Evolutionary conservation across 2,797 vertebrate genomes (phyloP).

Genomic region (Bovichtus diacanthus): DNA sequence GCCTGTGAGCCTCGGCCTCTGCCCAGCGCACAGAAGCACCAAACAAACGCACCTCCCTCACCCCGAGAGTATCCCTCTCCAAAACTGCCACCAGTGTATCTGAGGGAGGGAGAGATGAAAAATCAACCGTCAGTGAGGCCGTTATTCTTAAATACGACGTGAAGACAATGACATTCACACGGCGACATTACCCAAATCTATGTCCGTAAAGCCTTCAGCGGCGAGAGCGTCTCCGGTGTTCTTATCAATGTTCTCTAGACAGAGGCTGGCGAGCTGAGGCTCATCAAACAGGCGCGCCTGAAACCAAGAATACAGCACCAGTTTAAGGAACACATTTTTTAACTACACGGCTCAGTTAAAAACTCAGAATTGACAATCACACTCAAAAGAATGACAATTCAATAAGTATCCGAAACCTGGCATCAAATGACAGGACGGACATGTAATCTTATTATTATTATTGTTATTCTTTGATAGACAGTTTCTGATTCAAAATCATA

Average conservation of each 20-base stretch:
- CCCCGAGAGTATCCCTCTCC: conserved; percentile 96
- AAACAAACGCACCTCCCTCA: conserved; percentile 94
- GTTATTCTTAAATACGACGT: background rate
- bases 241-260: conserved; percentile 98
- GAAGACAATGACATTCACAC: background rate
- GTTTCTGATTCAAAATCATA: background rate
- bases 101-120: conserved; percentile 48
- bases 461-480: background rate
- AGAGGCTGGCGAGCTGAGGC: conserved; percentile 96
- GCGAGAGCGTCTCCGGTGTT: conserved; percentile 96
- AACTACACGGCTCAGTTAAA: background rate
- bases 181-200: conserved; percentile 90
- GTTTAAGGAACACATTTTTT: background rate
- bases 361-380: background rate
- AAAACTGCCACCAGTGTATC: conserved; percentile 92
- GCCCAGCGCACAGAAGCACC: conserved; percentile 95
- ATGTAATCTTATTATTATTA: background rate
- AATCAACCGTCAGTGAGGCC: background rate
- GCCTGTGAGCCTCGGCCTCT: conserved; percentile 94
- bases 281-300: conserved; percentile 97
- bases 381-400: background rate
- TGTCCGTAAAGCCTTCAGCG: conserved; percentile 97
- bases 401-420: background rate
- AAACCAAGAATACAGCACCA: conserved; percentile 21
- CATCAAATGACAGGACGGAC: background rate